These are phyloP conservation scores for Arnoldichthys spilopterus DNA, from an alignment of 2,797 vertebrate species.

Conservation along the genomic window DNA sequence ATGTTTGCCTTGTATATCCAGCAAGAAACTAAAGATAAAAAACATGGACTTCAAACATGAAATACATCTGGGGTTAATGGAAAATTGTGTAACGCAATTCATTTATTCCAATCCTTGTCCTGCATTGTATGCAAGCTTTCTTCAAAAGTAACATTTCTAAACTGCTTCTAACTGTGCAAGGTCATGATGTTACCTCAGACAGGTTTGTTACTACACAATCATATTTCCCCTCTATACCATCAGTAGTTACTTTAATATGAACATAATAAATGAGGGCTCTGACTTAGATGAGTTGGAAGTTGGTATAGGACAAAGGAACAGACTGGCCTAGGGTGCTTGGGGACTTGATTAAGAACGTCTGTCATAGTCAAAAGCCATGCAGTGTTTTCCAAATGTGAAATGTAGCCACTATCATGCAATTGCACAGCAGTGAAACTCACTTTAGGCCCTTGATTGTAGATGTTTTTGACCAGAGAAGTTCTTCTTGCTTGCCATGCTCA, in stretches of 20 bases:
- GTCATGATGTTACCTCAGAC: not conserved
- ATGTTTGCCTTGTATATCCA: too few relatives aligned
- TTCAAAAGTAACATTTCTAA: too few relatives aligned
- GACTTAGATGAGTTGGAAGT: not conserved
- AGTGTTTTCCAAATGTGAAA: not conserved
- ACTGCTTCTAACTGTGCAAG: too few relatives aligned
- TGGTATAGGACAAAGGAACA: not conserved
- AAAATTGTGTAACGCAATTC: too few relatives aligned
- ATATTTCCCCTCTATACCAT: not conserved
- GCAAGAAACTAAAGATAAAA: too few relatives aligned
- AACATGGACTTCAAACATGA: too few relatives aligned
- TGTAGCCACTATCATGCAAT: not conserved
- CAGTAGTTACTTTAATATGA: not conserved
- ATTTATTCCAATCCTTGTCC: too few relatives aligned
- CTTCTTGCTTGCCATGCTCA: slow-evolving; percentile 67
- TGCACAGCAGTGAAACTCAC: slow-evolving; percentile 60
- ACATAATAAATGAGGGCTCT: not conserved
- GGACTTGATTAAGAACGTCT: not conserved
- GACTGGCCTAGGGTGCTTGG: not conserved
- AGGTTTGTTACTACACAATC: not conserved
- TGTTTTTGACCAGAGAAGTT: slow-evolving; percentile 82
- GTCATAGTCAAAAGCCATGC: not conserved
- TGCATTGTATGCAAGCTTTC: too few relatives aligned
- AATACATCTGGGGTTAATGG: too few relatives aligned
- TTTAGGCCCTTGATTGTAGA: slow-evolving; percentile 67